These are phyloP conservation scores for Peromyscus aztecus DNA, from an alignment of 2,797 vertebrate genomes.

Conservation along the genomic window DNA sequence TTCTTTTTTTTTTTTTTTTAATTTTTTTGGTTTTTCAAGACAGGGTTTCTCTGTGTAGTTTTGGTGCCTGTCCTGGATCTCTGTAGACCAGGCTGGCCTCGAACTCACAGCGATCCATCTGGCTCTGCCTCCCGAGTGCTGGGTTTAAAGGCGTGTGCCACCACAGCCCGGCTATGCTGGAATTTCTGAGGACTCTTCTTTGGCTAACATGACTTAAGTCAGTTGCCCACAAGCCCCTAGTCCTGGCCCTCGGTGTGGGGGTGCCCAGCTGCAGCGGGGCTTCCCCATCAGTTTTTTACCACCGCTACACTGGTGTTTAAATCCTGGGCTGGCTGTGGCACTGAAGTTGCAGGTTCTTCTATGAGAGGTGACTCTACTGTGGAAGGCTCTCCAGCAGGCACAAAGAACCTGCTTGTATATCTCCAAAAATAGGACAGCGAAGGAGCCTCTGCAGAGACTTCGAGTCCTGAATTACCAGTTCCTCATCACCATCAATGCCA, in stretches of 20 bases:
- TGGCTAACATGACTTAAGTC: background rate
- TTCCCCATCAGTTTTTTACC: background rate
- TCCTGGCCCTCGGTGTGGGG: background rate
- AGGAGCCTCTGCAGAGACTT: background rate
- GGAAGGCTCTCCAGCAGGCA: background rate
- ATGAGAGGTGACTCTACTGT: background rate
- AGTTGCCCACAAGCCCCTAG: background rate
- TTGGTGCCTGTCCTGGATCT: no score
- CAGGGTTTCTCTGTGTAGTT: no score
- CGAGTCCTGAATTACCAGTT: constrained; percentile 58
- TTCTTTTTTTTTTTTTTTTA: background rate
- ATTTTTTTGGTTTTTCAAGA: no score
- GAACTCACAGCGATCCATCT: no score
- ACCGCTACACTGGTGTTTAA: background rate
- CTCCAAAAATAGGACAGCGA: constrained; percentile 66
- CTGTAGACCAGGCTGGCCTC: no score
- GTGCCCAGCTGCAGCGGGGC: background rate
- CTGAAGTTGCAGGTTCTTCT: constrained; percentile 15
- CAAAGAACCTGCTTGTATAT: background rate
- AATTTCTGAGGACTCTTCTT: background rate
- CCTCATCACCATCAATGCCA: constrained; percentile 20
- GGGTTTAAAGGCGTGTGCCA: no score
- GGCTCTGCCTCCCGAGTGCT: no score
- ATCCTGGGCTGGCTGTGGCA: background rate
- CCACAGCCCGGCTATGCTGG: background rate